Evolutionary conservation across 2,797 vertebrate species (phyloP).

Genomic region (Coccyzus lansbergi): DNA sequence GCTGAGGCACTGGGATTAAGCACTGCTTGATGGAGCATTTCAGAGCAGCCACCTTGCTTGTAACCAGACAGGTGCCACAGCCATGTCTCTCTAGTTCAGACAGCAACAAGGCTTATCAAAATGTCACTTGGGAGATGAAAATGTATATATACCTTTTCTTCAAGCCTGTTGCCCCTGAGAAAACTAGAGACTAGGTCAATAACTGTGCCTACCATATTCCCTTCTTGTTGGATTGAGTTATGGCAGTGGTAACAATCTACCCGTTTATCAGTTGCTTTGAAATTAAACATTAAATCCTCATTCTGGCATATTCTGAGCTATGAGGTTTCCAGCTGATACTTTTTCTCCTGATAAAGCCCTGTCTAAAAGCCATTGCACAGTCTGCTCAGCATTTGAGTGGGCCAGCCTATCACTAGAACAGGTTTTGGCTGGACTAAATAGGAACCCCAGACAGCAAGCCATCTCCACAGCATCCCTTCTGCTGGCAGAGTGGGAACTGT

Average conservation of each 20-base stretch:
- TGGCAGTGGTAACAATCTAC: background rate
- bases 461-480: background rate
- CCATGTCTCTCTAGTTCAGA: background rate
- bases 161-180: background rate
- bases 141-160: background rate
- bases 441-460: background rate
- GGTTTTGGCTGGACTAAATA: background rate
- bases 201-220: background rate
- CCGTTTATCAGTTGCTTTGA: background rate
- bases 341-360: background rate
- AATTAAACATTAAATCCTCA: background rate
- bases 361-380: background rate
- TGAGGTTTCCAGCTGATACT: background rate
- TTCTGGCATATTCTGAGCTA: background rate
- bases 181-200: background rate
- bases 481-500: background rate
- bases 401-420: background rate
- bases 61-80: background rate
- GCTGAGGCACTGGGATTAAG: background rate
- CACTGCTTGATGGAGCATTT: accelerated
- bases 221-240: background rate
- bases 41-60: background rate
- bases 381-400: background rate
- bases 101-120: background rate
- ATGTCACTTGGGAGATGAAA: accelerated